Conservation (phyloP, 1,140 invertebrate genomes). For the Leptonema lineaticorne region DNA sequence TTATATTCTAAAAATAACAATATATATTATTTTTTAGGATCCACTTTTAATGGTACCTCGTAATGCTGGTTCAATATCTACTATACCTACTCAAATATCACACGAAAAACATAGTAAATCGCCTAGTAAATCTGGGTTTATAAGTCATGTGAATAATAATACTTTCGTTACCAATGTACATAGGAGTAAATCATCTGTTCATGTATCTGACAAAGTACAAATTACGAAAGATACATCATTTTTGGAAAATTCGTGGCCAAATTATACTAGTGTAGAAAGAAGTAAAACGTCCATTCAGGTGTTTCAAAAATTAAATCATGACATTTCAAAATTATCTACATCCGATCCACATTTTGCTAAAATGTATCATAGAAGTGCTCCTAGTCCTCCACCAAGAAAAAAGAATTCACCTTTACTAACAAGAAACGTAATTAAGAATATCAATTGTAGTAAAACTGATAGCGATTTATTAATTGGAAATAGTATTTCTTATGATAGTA, state of each 20-base stretch:
- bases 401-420: constrained; percentile 48
- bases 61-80: constrained; percentile 60
- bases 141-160: constrained; percentile 26
- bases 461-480: constrained; percentile 17
- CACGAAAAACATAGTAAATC: background rate
- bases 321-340: constrained; percentile 30
- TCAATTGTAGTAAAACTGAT: constrained; percentile 5
- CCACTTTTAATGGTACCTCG: constrained; percentile 64
- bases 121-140: constrained; percentile 18
- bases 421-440: constrained; percentile 32
- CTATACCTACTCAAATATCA: constrained; percentile 46
- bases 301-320: constrained; percentile 45
- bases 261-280: constrained; percentile 47
- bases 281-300: constrained; percentile 51
- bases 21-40: constrained; percentile 48
- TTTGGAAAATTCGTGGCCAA: constrained; percentile 28
- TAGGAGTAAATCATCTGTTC: constrained; percentile 38
- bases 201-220: constrained; percentile 24
- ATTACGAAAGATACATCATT: constrained; percentile 6
- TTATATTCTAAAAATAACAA: background rate
- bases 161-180: constrained; percentile 21
- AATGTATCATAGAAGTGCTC: constrained; percentile 48
- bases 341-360: constrained; percentile 1
- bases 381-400: constrained; percentile 52
- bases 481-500: background rate